Evolutionary conservation across 2,888 invertebrate species (phyloP).

Genomic region (Papilio protenor): DNA sequence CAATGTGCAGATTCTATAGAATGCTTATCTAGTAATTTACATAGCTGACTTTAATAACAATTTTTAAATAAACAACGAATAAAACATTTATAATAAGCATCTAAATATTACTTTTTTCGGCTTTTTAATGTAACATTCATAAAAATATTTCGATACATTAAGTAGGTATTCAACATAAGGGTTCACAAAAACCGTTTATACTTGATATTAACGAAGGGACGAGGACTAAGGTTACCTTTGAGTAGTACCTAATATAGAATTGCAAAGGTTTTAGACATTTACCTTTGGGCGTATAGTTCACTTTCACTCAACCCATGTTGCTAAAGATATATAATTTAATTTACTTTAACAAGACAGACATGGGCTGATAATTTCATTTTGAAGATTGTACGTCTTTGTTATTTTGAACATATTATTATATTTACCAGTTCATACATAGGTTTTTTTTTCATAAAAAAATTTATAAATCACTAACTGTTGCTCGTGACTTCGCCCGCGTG

Average conservation of each 20-base stretch:
- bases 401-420: not conserved
- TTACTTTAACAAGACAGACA: slow-evolving; percentile 2
- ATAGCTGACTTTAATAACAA: too few relatives aligned
- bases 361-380: not conserved
- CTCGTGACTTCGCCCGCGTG: too few relatives aligned
- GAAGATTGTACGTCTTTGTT: not conserved
- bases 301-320: slow-evolving; percentile 32
- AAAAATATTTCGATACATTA: too few relatives aligned
- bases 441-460: not conserved
- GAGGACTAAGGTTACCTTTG: slow-evolving; percentile 18
- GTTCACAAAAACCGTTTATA: not conserved
- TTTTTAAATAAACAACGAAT: too few relatives aligned
- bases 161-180: too few relatives aligned
- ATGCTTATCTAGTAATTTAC: too few relatives aligned
- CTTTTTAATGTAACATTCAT: too few relatives aligned
- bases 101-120: too few relatives aligned
- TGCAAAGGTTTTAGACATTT: slow-evolving; percentile 30
- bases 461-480: too few relatives aligned
- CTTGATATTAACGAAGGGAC: slow-evolving; percentile 22
- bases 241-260: slow-evolving; percentile 32
- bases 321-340: slow-evolving; percentile 12
- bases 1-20: too few relatives aligned
- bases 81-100: too few relatives aligned
- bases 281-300: slow-evolving; percentile 20
- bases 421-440: not conserved